Base-by-base conservation (phyloP, 2,113 vertebrate genomes). In the Prionailurus viverrinus region DNA sequence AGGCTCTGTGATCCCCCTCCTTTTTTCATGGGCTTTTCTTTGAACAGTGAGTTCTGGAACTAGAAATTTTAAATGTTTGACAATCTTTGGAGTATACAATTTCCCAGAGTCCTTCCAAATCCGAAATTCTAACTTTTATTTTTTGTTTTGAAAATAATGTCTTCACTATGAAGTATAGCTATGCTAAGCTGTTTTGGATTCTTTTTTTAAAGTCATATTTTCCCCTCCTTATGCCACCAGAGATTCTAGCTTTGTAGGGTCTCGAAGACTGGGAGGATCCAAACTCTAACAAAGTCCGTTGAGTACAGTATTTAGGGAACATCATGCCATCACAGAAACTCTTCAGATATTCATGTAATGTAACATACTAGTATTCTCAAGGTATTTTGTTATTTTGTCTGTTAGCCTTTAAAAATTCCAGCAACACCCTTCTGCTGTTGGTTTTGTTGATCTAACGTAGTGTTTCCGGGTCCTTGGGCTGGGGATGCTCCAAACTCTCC, bases 141-240 rank as follows among this genome's bases (percentile, higher is more conserved):
- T 76, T 92, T 96, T 88, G 63, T n/a, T 94, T 97, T 92, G 79
- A 45, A 74, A 73, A 85, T 39, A 19, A 39, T 92, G 19, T 79
- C 25, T 79, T 41, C 51, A 18, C 74, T 73, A 2, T 36, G 78
- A 84, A 80, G 65, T 41, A 33, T 1, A 25, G 65, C 41, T 48
- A 36, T 45, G 48, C 80, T 48, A 36, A 69, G 58, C 8, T 78
- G 5, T 82, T 71, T 89, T 36, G 41, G 68, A 69, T 65, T 79
- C 31, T n/a, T 27, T 68, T 86, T 81, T 88, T 23, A 31, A 80
- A 76, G 2, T 71, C 51, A 15, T 45, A 27, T 7, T 73, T 84
- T 87, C 27, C 23, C 55, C 55, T 58, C 8, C 19, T 80, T 86
- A n/a, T 45, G 61, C 74, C 15, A 69, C 33, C 9, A 86, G 27